Conservation (phyloP, 2,113 vertebrate species). For the Entosphenus tridentatus region DNA sequence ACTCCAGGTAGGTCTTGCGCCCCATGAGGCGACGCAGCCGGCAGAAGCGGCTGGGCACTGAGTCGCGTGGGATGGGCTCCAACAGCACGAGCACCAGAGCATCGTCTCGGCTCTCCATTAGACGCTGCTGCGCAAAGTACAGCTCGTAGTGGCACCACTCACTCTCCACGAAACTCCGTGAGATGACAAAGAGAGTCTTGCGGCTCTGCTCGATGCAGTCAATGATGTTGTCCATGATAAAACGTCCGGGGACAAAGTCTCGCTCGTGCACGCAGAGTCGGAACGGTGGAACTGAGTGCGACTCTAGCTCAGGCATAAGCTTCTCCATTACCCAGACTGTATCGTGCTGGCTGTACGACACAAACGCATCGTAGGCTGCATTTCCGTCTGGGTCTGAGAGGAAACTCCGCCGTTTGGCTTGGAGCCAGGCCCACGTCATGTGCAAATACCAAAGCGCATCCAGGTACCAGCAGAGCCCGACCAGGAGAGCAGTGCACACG, state of each 20-base stretch:
- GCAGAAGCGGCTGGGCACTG: slow-evolving; percentile 20
- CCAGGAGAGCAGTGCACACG: neutral
- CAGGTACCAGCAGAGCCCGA: neutral
- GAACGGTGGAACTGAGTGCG: slow-evolving; percentile 6
- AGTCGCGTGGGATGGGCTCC: slow-evolving; percentile 21
- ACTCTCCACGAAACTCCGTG: slow-evolving; percentile 8
- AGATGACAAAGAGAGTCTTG: slow-evolving; percentile 9
- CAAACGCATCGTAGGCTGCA: slow-evolving; percentile 8
- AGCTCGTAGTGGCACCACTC: slow-evolving; percentile 11
- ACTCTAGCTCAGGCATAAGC: slow-evolving; percentile 8
- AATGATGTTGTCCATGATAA: slow-evolving; percentile 10
- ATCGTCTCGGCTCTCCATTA: slow-evolving; percentile 17
- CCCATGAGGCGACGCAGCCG: slow-evolving; percentile 19
- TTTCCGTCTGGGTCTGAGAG: neutral
- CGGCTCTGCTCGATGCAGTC: slow-evolving; percentile 9
- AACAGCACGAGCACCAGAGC: slow-evolving; percentile 23
- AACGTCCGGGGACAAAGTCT: slow-evolving; percentile 9
- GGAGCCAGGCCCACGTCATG: slow-evolving; percentile 8
- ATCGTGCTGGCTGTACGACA: slow-evolving; percentile 10
- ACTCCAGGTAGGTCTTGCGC: slow-evolving; percentile 10
- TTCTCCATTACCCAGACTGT: slow-evolving; percentile 8
- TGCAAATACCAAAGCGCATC: slow-evolving; percentile 6
- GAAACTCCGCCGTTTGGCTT: slow-evolving; percentile 3
- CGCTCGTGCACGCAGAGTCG: slow-evolving; percentile 9
- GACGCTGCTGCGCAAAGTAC: slow-evolving; percentile 19